Conservation (phyloP, 2,113 vertebrate genomes). For the Steatornis caripensis region DNA sequence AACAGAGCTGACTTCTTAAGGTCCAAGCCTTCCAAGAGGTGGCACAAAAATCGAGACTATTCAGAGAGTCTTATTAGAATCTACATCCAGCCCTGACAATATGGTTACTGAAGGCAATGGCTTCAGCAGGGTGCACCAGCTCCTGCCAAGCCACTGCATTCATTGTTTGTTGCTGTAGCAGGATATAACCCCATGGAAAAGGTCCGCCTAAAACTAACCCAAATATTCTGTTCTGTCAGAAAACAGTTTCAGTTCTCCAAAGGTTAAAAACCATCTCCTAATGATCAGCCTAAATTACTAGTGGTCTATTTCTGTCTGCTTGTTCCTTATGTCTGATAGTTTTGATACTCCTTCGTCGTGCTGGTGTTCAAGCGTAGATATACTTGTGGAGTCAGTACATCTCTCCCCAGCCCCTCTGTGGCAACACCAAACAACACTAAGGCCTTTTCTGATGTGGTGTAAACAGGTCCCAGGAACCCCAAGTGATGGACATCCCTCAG, state of each 20-base stretch:
- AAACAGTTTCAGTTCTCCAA: background rate
- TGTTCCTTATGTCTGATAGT: background rate
- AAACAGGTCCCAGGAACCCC: background rate
- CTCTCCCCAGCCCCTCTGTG: background rate
- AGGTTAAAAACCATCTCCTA: background rate
- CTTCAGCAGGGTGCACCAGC: background rate
- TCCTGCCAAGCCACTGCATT: background rate
- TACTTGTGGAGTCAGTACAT: background rate
- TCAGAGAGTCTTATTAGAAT: background rate
- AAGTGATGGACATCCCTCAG: background rate
- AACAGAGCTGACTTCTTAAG: background rate
- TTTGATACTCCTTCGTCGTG: background rate
- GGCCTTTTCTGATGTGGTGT: background rate
- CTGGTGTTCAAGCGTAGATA: background rate
- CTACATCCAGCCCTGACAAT: background rate
- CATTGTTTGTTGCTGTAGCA: background rate
- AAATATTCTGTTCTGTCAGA: background rate
- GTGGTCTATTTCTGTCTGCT: background rate
- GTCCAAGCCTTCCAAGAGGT: background rate
- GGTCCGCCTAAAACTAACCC: background rate
- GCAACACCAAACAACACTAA: background rate
- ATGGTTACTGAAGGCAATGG: rapidly evolving
- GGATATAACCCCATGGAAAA: background rate
- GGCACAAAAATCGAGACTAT: background rate
- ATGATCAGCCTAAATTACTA: background rate